Base-by-base conservation (phyloP, 1,140 invertebrate species). In the Heliconius hewitsoni region DNA sequence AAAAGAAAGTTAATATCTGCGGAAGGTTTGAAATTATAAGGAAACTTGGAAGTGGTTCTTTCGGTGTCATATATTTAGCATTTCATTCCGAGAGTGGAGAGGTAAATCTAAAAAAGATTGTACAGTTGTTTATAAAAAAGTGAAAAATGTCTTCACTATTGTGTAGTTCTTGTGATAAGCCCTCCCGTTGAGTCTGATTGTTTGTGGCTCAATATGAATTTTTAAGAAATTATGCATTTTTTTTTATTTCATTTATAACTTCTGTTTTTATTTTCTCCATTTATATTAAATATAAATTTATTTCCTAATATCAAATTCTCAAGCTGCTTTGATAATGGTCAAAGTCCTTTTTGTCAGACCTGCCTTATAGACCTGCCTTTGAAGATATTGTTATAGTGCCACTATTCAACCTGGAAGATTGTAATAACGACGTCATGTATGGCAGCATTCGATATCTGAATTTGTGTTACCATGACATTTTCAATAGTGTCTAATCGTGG, bases 21-120 rank as follows among this genome's bases (percentile, higher is more conserved):
- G 96, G 96, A 86, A 98, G 98, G 95, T 99, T 99, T 95, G 97
- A 98, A 91, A 96, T 99, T 85, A 97, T 99, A 86, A 96, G 98
- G 84, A 99, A 99, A 96, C 99, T 99, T 91, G 99, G 95, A 91
- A 99, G 98, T 92, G 99, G 99, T 84, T 99, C 99, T 8, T 99
- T 99, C 95, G 99, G 99, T 91, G 99, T 99, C 95, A 99, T 99
- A 92, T 99, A 99, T 95, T 96, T 99, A 86, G 98, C 98, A 83
- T 98, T 99, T 94, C 99, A 99, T 96, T 97, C 98, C 87, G 96
- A 97, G 88, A 99, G 98, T 96, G 99, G 98, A 94, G 99, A 99
- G 97, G 97, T 98, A 89, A 86, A 74, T 70, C 78, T 46, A 55
- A 73, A 71, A 66, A 16, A 66, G 23, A 30, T 27, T 66, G 23